A percentile compares a stretch with the other conserved stretches of the same genome.
Evolutionary conservation across 2,797 vertebrate genomes (phyloP).

Genomic region (Brachyalestes nurse): DNA sequence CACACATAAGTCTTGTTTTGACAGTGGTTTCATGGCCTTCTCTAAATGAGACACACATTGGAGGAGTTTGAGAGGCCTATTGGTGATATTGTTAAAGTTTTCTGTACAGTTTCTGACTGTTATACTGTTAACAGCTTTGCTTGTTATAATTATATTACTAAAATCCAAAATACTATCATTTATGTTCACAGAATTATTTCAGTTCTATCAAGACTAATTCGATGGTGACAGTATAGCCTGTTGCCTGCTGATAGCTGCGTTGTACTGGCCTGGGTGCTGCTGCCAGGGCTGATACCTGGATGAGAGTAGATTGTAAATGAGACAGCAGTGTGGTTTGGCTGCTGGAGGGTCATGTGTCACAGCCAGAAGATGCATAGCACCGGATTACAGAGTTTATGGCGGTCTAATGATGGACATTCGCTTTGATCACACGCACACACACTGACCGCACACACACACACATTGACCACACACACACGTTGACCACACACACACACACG

Average conservation of each 20-base stretch:
- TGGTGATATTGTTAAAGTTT: no score
- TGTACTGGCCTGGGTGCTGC: not conserved
- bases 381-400: conserved; percentile 7
- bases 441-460: not conserved
- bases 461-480: not conserved
- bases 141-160: not conserved
- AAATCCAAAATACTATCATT: not conserved
- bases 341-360: conserved; percentile 3
- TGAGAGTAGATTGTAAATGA: not conserved
- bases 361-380: not conserved
- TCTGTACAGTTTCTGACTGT: no score
- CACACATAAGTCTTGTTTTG: no score
- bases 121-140: not conserved
- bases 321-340: not conserved
- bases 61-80: no score
- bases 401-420: not conserved
- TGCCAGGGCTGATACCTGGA: not conserved
- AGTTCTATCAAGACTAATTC: no score
- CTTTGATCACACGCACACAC: not conserved
- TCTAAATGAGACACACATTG: no score
- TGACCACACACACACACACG: no score
- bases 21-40: no score
- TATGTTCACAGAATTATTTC: not conserved
- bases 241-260: not conserved
- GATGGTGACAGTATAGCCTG: not conserved